A percentile compares a stretch with the other conserved stretches of the same genome.
Conservation (phyloP, 2,113 vertebrate species). For the Oreochromis niloticus region DNA sequence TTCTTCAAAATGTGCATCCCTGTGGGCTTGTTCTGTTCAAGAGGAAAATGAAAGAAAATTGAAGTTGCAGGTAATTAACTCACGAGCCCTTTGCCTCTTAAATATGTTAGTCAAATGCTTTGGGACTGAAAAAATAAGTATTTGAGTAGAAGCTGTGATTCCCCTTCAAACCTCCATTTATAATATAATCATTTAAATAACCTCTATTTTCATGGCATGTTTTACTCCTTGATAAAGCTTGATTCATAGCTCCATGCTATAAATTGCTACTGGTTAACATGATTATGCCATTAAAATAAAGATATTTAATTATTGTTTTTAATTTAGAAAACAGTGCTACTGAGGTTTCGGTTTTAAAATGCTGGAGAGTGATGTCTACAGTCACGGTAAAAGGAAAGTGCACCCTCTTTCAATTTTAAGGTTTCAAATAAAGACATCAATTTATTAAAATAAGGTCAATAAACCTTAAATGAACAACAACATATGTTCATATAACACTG, state of each 20-base stretch:
- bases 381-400: accelerated
- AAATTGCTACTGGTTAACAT: not conserved
- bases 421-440: not conserved
- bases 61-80: not conserved
- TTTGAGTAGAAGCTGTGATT: not conserved
- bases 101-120: not conserved
- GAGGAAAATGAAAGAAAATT: not conserved
- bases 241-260: not conserved
- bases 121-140: not conserved
- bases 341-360: accelerated
- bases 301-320: not conserved
- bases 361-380: accelerated
- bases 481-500: not conserved
- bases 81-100: not conserved
- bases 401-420: not conserved
- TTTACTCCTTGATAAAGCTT: not conserved
- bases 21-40: not conserved
- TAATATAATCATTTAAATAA: not conserved
- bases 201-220: not conserved
- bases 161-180: not conserved
- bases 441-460: not conserved
- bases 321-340: not conserved
- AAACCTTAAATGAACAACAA: not conserved
- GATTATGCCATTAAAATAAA: not conserved
- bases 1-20: not conserved